Base-by-base conservation (phyloP, 2,888 invertebrate genomes). In the Xanthorhoe designata region DNA sequence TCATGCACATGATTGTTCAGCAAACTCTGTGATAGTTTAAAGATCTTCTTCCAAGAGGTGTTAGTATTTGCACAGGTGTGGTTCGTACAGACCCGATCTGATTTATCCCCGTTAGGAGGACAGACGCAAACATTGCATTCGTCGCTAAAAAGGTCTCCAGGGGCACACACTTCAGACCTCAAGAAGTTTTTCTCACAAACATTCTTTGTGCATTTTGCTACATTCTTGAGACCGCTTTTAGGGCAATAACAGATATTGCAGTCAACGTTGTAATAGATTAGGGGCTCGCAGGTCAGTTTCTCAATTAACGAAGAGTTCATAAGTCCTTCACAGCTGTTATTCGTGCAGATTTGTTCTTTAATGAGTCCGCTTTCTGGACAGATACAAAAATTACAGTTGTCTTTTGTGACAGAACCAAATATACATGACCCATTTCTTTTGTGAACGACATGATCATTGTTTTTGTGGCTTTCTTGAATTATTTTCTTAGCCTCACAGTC, bases 101-200 rank as follows among this genome's bases (percentile, higher is more conserved):
- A 68, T 66, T 87, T 91, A 10, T 88, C 76, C 0, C 92, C 91
- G 56, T 88, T 89, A 0, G 84, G 84, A 18, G 92, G 90, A 68
- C 94, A 94, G 0, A 91, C 80, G 61, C 94, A 94, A 0, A 91
- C 86, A 63, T 93, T 93, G 66, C 94, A 94, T 19, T 84, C 87
- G 4, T 87, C 83, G 56, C 87, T 88, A 66, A 93, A 94, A 1
- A 90, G 76, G 17, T 86, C 82, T 0, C 91, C 91, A 0, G 93
- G 83, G 1, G 77, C 69, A 60, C 92, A 92, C 0, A 72, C 68
- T 17, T 83, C 83, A 19, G 89, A 78, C 29, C 92, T 81, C 15
- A 92, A 67, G 38, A 85, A 87, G 63, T 76, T 85, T 62, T 80
- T 82, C 53, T 90, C 88, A 56, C 94, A 94, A 4, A 83, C 77